Conservation (phyloP, 1,140 invertebrate species). For the Diprion similis region DNA sequence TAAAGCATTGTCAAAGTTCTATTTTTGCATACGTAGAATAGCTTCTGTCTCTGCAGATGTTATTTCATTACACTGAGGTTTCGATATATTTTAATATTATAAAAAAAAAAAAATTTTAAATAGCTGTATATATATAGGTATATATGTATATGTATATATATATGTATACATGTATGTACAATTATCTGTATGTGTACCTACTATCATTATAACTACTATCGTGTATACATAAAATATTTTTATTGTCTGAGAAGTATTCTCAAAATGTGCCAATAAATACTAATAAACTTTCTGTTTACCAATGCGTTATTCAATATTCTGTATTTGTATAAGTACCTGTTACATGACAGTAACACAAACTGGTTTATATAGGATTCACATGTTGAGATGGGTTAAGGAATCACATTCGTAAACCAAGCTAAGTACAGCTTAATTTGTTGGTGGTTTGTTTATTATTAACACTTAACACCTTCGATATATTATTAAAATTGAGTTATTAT, state of each 20-base stretch:
- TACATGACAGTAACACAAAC: no score
- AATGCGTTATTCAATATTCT: conserved; percentile 29
- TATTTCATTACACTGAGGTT: background rate
- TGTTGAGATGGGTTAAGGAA: no score
- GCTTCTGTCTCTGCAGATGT: background rate
- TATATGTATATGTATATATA: background rate
- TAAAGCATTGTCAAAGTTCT: conserved; percentile 2
- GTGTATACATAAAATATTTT: conserved; percentile 39
- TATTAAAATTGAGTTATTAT: no score
- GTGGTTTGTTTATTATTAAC: no score
- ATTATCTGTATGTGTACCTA: background rate
- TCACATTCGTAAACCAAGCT: no score
- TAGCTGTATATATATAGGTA: background rate
- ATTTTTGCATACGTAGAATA: conserved; percentile 18
- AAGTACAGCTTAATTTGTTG: no score
- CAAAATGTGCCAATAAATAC: conserved; percentile 51
- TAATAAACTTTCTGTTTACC: conserved; percentile 47
- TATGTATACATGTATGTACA: background rate
- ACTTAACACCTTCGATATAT: no score
- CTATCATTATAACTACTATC: conserved; percentile 1
- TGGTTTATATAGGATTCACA: no score
- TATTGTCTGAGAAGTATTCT: conserved; percentile 44
- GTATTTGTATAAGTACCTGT: no score
- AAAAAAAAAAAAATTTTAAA: background rate
- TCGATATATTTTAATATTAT: conserved; percentile 3